These are phyloP conservation scores for Entosphenus tridentatus DNA, from an alignment of 2,113 vertebrate species.

Conservation along the genomic window DNA sequence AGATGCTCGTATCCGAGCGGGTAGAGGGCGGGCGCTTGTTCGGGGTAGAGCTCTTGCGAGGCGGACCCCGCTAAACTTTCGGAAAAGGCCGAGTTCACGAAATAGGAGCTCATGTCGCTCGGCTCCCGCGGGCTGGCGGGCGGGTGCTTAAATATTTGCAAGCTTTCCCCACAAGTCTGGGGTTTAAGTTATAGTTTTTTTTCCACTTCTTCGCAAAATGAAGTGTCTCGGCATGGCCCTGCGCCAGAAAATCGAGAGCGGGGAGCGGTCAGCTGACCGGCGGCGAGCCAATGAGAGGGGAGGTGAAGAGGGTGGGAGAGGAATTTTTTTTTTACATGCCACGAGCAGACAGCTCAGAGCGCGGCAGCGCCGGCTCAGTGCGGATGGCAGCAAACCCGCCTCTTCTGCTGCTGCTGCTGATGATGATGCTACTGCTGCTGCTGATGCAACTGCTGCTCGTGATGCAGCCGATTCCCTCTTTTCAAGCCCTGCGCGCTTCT, in stretches of 20 bases:
- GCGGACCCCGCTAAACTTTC: neutral
- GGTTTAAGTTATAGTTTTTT: conserved; percentile 4
- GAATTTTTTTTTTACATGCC: too few species aligned
- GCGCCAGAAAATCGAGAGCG: conserved; percentile 5
- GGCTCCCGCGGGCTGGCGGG: neutral
- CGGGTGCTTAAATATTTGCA: neutral
- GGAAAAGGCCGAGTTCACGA: conserved; percentile 6
- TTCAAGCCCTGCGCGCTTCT: too few species aligned
- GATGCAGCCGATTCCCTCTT: too few species aligned
- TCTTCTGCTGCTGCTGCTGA: too few species aligned
- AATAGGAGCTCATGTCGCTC: conserved; percentile 4
- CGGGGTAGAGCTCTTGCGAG: conserved; percentile 2
- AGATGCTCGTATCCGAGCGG: conserved; percentile 6
- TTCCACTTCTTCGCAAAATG: neutral
- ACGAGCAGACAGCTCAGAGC: too few species aligned
- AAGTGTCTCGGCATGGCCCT: conserved; percentile 4
- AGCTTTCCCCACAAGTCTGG: conserved; percentile 1
- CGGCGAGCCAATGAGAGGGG: too few species aligned
- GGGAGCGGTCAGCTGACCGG: conserved; percentile 1
- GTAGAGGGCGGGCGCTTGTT: conserved; percentile 2
- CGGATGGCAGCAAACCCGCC: too few species aligned
- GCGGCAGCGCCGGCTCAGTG: too few species aligned
- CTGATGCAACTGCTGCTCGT: too few species aligned
- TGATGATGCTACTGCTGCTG: too few species aligned
- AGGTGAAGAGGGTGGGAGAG: too few species aligned